Evolutionary conservation across 2,797 vertebrate species (phyloP).

Genomic region (Micropoecilia bifurca): DNA sequence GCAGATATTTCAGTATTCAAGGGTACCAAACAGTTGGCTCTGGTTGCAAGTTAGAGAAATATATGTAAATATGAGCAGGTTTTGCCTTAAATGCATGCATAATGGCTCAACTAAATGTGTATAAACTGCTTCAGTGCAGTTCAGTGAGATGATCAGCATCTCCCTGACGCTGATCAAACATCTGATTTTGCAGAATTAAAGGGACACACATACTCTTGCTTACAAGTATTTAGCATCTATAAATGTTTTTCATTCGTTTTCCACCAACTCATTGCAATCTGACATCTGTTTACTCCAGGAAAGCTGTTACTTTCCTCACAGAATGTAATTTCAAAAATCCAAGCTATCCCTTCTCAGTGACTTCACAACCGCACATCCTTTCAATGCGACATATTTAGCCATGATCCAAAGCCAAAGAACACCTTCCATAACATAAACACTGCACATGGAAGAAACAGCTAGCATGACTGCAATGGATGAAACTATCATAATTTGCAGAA

Average conservation of each 20-base stretch:
- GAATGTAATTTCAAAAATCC: neutral
- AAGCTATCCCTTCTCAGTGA: neutral
- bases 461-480: neutral
- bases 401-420: neutral
- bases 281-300: neutral
- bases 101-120: neutral
- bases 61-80: neutral
- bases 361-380: neutral
- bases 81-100: neutral
- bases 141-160: neutral
- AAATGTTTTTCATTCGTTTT: neutral
- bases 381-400: neutral
- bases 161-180: too few species aligned
- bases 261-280: slow-evolving; percentile 3
- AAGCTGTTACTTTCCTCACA: neutral
- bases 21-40: neutral
- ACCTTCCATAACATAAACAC: neutral
- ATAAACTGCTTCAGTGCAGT: neutral
- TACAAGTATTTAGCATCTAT: neutral
- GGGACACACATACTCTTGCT: neutral
- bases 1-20: neutral
- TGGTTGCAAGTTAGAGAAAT: neutral
- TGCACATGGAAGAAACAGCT: neutral
- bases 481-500: neutral
- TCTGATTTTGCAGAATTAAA: neutral